Evolutionary conservation across 2,797 vertebrate genomes (phyloP).

Genomic region (Xenopus petersii): DNA sequence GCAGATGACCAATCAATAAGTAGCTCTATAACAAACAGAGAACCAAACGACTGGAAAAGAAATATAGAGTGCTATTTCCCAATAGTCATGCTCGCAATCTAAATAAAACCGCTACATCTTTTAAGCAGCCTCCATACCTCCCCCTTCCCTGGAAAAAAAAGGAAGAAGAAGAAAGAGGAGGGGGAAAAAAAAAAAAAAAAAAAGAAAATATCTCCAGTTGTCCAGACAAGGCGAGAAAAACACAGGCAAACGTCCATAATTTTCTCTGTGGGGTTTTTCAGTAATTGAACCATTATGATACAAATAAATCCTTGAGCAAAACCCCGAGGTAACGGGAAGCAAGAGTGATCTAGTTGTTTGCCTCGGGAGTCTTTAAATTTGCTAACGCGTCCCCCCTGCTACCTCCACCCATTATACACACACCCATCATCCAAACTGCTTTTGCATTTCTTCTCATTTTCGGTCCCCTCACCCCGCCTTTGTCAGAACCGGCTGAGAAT

Average conservation of each 20-base stretch:
- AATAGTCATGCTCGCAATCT: too few relatives aligned
- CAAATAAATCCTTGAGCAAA: slow-evolving; percentile 77
- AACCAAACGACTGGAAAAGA: too few relatives aligned
- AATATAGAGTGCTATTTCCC: too few relatives aligned
- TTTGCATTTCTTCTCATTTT: slow-evolving; percentile 1
- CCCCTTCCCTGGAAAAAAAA: slow-evolving; percentile 15
- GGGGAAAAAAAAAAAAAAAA: too few relatives aligned
- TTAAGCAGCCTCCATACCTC: slow-evolving; percentile 48
- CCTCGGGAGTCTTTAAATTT: slow-evolving; percentile 70
- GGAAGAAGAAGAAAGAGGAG: slow-evolving; percentile 42
- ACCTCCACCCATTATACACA: too few relatives aligned
- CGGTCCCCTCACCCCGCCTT: not conserved
- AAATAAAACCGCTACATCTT: slow-evolving; percentile 33
- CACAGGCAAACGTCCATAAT: slow-evolving; percentile 95
- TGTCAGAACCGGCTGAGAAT: too few relatives aligned
- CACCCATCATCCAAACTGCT: too few relatives aligned
- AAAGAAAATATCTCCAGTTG: slow-evolving; percentile 76
- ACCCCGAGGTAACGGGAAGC: slow-evolving; percentile 70
- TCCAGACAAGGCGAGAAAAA: slow-evolving; percentile 85
- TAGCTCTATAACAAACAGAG: too few relatives aligned
- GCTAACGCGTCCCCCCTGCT: slow-evolving; percentile 44
- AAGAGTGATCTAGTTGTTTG: slow-evolving; percentile 70
- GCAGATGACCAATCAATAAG: too few relatives aligned
- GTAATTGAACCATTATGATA: slow-evolving; percentile 97
- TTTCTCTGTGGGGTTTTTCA: slow-evolving; percentile 90